phyloP scores from a whole-genome alignment of 2,888 invertebrate species.

The Busseola fusca region DNA sequence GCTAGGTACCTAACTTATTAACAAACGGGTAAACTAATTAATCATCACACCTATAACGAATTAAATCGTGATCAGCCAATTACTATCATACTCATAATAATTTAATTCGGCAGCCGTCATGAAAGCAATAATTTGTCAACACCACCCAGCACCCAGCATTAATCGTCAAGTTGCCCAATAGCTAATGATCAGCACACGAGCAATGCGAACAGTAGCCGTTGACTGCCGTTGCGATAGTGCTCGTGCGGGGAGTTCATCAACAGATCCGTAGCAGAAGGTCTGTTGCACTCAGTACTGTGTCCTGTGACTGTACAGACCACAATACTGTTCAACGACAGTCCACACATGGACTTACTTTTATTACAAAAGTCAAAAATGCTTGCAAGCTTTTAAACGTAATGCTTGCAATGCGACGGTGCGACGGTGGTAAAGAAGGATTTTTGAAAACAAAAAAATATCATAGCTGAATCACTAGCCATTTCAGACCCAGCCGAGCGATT shows the following conservation, averaged over 20 bases:
- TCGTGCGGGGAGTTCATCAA: conserved; percentile 2
- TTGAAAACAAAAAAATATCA: neutral
- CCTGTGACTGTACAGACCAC: too few species aligned
- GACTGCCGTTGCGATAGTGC: conserved; percentile 46
- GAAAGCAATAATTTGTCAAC: conserved; percentile 58
- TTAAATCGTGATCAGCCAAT: conserved; percentile 53
- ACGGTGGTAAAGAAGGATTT: too few species aligned
- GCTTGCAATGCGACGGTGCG: too few species aligned
- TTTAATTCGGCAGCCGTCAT: conserved; percentile 41
- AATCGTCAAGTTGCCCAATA: conserved; percentile 47
- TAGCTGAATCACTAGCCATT: neutral
- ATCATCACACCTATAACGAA: conserved; percentile 6
- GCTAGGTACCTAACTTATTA: neutral
- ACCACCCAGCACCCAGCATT: conserved; percentile 31
- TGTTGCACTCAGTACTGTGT: neutral
- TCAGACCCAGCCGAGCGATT: too few species aligned
- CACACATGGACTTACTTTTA: neutral
- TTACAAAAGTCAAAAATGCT: neutral
- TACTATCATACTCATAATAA: conserved; percentile 26
- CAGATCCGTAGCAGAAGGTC: conserved; percentile 31
- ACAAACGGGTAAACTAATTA: conserved; percentile 7
- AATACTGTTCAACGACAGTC: neutral
- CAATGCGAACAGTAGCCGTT: conserved; percentile 48
- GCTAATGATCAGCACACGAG: conserved; percentile 49
- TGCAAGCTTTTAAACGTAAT: neutral